phyloP scores from a whole-genome alignment of 2,113 vertebrate genomes.

The Himantopus leucocephalus region DNA sequence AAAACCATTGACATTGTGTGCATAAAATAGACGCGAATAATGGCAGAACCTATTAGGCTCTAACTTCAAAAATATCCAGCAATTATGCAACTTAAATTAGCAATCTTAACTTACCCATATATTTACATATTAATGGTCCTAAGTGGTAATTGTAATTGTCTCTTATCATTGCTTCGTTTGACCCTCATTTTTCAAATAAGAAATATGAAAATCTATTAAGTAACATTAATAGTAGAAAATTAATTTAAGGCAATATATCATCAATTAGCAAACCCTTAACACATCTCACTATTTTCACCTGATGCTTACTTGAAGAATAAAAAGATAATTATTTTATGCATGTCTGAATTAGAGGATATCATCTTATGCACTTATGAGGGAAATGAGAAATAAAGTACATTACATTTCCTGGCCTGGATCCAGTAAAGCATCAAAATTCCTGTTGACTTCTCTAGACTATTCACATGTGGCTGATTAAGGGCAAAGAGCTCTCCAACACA shows the following conservation, averaged over 20 bases:
- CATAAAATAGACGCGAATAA: slow-evolving; percentile 24
- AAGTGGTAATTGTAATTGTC: slow-evolving; percentile 65
- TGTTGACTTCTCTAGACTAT: neutral
- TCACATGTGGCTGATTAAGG: neutral
- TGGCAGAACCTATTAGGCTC: slow-evolving; percentile 25
- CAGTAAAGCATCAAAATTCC: neutral
- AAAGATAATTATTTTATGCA: neutral
- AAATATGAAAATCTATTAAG: slow-evolving; percentile 51
- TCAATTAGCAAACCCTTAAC: slow-evolving; percentile 20
- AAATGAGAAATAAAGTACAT: neutral
- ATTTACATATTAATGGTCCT: slow-evolving; percentile 54
- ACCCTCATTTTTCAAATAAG: slow-evolving; percentile 59
- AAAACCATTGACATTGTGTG: slow-evolving; percentile 34
- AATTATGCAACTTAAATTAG: slow-evolving; percentile 57
- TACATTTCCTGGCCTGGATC: neutral
- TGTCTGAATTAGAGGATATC: neutral
- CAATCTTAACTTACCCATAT: slow-evolving; percentile 41
- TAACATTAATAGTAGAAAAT: slow-evolving; percentile 36
- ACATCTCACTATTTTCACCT: neutral
- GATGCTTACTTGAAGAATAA: slow-evolving; percentile 1
- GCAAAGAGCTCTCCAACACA: neutral
- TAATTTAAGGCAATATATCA: slow-evolving; percentile 55
- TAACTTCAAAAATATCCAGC: slow-evolving; percentile 48
- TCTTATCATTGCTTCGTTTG: slow-evolving; percentile 37
- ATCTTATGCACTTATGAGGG: neutral